Evolutionary conservation across 2,888 invertebrate species (phyloP), one percentile per base, ranked within the genome.

Genomic region (Pemphredon lugubris): DNA sequence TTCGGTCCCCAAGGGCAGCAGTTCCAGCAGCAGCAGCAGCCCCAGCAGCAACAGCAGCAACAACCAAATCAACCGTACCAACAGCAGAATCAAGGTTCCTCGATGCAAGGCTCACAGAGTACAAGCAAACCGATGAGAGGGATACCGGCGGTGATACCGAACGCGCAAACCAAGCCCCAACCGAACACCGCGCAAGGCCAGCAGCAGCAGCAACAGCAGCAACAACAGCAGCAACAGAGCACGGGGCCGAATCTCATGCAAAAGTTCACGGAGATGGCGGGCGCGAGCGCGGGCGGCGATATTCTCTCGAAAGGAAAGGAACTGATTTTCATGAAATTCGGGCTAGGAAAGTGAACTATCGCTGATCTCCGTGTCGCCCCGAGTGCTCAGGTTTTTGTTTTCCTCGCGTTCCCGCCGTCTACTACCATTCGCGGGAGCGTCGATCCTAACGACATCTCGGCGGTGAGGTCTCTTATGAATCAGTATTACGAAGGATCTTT

Each of bases 291-390:
- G 82, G 96, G 96, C 75, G 96, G 96, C 84, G 96, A 96, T 89
- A 96, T 97, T 83, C 92, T 97, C 84, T 96, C 96, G 88, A 97
- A 97, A 91, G 97, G 97, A 87, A 97, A 97, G 91, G 97, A 97
- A 92, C 94, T 97, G 81, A 96, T 97, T 90, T 97, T 97, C 91
- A 97, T 97, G 95, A 96, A 96, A 91, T 97, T 97, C 90, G 97
- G 97, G 81, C 93, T 97, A 84, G 95, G 96, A 87, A 90, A 90
- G 87, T 90, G 90, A 90, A 70, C 70, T 57, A 64, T 65, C 32
- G 68, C 14, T 54, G n/a, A 44, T 47, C 39, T 16, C 30, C 63
- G 58, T 42, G 55, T 70, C 59, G 75, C 21, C 55, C 14, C 68
- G 48, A 39, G 44, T 34, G 58, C 54, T 39, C 50, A 7, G 30